Evolutionary conservation across 2,113 vertebrate genomes (phyloP).

Genomic region (Alethe castanea): DNA sequence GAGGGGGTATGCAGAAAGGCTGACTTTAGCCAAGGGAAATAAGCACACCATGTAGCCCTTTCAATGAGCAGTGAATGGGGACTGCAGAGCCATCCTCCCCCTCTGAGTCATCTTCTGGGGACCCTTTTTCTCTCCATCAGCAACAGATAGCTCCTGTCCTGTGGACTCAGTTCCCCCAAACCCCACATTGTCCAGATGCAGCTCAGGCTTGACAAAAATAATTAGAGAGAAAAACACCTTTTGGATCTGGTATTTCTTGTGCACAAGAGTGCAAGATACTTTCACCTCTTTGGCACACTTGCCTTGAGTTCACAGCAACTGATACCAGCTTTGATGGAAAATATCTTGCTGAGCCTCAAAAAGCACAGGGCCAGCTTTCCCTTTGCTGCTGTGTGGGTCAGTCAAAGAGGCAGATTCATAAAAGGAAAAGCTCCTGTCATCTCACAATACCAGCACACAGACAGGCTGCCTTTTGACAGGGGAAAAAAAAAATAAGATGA

Average conservation of each 20-base stretch:
- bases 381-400: not conserved
- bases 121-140: not conserved
- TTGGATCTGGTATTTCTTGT: not conserved
- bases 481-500: not conserved
- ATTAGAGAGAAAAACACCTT: not conserved
- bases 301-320: not conserved
- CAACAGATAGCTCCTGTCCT: not conserved
- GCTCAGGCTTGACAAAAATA: not conserved
- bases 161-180: not conserved
- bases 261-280: not conserved
- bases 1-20: not conserved
- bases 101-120: not conserved
- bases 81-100: not conserved
- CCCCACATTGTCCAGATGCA: not conserved
- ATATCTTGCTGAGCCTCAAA: not conserved
- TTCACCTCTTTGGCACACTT: not conserved
- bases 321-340: conserved; percentile 31
- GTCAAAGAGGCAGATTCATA: not conserved
- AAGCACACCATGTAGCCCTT: not conserved
- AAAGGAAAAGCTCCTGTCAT: conserved; percentile 22
- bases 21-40: not conserved
- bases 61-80: not conserved
- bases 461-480: not conserved
- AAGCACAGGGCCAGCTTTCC: not conserved
- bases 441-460: not conserved